Evolutionary conservation across 2,888 invertebrate species (phyloP), one percentile per base, ranked within the genome.

Genomic region (Teleogryllus oceanicus): DNA sequence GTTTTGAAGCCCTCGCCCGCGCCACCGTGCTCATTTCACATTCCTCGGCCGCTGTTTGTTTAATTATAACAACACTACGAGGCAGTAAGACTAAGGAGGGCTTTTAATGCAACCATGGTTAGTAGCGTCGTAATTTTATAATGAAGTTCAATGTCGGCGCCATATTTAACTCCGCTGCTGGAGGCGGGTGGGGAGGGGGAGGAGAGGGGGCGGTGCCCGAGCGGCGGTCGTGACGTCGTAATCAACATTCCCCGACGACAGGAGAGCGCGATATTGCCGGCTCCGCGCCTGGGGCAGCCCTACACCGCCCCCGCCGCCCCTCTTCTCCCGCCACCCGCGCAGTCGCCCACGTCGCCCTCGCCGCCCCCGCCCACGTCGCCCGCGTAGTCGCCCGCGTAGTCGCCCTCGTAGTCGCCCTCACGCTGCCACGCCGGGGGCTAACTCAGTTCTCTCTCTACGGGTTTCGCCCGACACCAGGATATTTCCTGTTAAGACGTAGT

Each of bases 171-270:
- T 62, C 62, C 16, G 13, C 13, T n/a, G n/a, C 13, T 13, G 13
- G 62, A n/a, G 16, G 62, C n/a, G 62, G n/a, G 62, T 16, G 62
- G 16, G 16, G 1, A 13, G n/a, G 8, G 4, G 16, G 62, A 3
- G 62, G n/a, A 8, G 13, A 13, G 13, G 12, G 62, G 62, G 4
- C 16, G n/a, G 16, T n/a, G 62, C n/a, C 62, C 62, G 62, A 13
- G 16, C 13, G 62, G 62, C 13, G 62, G 62, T 62, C 16, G 16
- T 62, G 62, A 62, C 62, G 62, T 62, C 62, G 62, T 62, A 62
- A 62, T 62, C 62, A 62, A 62, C 62, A 62, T 62, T 62, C 62
- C 62, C 13, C n/a, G 62, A n/a, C 62, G 62, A 62, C 62, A 62
- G 62, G 16, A 62, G 62, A 62, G 62, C 62, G 62, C 62, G 62